Evolutionary conservation across 2,113 vertebrate species (phyloP).

Genomic region (Hassar affinis): DNA sequence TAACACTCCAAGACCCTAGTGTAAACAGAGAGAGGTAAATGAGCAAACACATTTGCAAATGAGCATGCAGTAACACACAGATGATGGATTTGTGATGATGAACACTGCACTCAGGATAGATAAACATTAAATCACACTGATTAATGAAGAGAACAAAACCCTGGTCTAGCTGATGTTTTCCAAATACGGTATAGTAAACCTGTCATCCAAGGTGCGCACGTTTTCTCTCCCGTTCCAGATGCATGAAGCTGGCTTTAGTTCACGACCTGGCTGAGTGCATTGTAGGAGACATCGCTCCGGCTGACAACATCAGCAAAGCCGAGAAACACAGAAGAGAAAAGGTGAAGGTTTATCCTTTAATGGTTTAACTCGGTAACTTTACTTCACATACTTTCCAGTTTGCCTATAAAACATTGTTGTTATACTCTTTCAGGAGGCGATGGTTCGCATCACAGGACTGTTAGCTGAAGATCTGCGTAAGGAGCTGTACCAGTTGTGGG

Average conservation of each 20-base stretch:
- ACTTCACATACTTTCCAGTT: not conserved
- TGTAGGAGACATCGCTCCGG: conserved; percentile 96
- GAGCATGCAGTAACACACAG: not conserved
- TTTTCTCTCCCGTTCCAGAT: conserved; percentile 68
- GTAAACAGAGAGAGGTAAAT: conserved; percentile 87
- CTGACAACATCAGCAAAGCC: conserved; percentile 91
- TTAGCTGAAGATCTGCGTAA: conserved; percentile 79
- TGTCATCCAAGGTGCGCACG: not conserved
- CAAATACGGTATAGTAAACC: not conserved
- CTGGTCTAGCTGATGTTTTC: not conserved
- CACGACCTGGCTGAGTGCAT: conserved; percentile 98
- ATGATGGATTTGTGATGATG: not conserved
- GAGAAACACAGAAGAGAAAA: conserved; percentile 92
- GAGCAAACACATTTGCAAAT: not conserved
- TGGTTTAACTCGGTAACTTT: not conserved
- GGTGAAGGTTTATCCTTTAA: conserved; percentile 60
- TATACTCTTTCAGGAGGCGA: conserved; percentile 79
- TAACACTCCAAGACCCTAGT: conserved; percentile 81
- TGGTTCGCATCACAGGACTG: conserved; percentile 81
- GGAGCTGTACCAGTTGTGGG: conserved; percentile 90
- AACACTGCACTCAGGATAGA: not conserved
- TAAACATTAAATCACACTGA: not conserved
- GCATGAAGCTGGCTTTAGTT: conserved; percentile 88
- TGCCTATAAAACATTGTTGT: not conserved
- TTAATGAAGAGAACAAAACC: not conserved